A percentile compares a stretch with the other conserved stretches of the same genome.
Conservation (phyloP, 1,140 invertebrate species). For the Limonius californicus region DNA sequence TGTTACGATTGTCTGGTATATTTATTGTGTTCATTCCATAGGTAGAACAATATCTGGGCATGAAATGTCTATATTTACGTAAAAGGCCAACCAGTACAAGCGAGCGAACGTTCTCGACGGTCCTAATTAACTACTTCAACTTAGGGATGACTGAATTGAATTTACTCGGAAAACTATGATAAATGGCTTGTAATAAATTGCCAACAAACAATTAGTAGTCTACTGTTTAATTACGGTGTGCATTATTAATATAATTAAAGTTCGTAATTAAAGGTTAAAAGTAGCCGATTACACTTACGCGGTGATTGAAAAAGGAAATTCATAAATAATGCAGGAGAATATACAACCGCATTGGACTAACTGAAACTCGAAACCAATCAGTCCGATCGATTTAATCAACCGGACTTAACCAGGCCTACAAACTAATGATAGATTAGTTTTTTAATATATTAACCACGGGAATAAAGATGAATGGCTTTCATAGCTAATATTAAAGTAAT, state of each 20-base stretch:
- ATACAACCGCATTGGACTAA: background rate
- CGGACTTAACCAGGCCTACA: background rate
- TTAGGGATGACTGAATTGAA: too few relatives aligned
- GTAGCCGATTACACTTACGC: background rate
- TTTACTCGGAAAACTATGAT: too few relatives aligned
- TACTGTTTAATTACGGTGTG: background rate
- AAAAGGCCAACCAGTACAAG: background rate
- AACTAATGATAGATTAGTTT: constrained; percentile 4
- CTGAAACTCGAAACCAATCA: constrained; percentile 7
- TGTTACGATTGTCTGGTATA: background rate
- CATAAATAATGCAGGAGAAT: background rate
- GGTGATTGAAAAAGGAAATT: background rate
- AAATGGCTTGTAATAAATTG: background rate
- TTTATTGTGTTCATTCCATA: background rate
- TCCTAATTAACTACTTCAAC: background rate
- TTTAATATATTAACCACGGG: background rate
- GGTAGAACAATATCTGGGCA: background rate
- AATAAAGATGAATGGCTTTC: constrained; percentile 3
- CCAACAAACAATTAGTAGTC: background rate
- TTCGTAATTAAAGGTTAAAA: constrained; percentile 1
- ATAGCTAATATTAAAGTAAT: background rate
- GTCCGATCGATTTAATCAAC: constrained; percentile 3
- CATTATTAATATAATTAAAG: constrained; percentile 1
- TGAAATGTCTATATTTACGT: background rate
- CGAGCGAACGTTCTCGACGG: background rate